phyloP scores from a whole-genome alignment of 2,888 invertebrate genomes.

The Cerastis leucographa region DNA sequence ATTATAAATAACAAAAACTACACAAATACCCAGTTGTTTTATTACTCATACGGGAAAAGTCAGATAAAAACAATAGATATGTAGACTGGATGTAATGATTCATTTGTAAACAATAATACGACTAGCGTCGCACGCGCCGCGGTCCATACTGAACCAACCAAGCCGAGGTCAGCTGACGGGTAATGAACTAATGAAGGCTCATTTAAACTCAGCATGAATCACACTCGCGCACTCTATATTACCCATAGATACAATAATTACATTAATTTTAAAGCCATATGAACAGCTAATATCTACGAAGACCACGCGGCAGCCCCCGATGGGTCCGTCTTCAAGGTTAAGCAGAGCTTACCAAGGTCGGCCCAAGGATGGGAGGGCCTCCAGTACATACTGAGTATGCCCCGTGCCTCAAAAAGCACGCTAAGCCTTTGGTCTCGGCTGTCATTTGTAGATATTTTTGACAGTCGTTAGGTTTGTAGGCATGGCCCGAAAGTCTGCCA shows the following conservation, averaged over 20 bases:
- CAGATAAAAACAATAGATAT: constrained; percentile 6
- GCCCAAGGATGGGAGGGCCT: background rate
- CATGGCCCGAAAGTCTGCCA: background rate
- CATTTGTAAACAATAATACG: constrained; percentile 1
- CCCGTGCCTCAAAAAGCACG: background rate
- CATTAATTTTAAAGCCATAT: background rate
- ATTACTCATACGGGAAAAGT: background rate
- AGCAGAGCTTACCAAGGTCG: background rate
- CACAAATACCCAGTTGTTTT: background rate
- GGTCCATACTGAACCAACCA: constrained; percentile 21
- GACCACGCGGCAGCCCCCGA: too few relatives aligned
- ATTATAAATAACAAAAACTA: background rate
- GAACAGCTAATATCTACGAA: background rate
- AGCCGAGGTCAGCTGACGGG: background rate
- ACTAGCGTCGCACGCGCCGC: constrained; percentile 24
- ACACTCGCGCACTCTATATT: background rate
- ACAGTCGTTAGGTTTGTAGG: background rate
- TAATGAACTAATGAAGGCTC: background rate
- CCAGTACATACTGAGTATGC: background rate
- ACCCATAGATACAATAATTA: background rate
- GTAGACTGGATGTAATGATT: background rate
- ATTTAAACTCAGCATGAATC: background rate
- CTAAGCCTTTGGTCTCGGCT: background rate
- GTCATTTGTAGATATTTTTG: background rate
- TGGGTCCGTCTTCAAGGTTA: background rate